phyloP scores from a whole-genome alignment of 2,797 vertebrate species.

The Helostoma temminkii region DNA sequence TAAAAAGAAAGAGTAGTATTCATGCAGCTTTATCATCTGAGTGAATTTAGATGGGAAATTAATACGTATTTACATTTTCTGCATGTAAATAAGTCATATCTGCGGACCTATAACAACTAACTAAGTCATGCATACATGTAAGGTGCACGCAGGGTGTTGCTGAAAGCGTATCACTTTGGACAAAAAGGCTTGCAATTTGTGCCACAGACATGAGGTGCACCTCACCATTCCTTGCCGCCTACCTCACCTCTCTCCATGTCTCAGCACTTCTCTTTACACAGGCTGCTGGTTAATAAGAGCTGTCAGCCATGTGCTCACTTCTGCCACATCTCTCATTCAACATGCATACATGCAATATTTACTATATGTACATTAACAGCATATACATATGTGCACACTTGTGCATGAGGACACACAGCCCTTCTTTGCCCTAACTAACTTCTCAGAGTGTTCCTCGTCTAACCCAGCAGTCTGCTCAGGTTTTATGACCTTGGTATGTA shows the following conservation, averaged over 20 bases:
- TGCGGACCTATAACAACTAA: background rate
- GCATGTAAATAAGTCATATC: background rate
- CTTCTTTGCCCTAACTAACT: slow-evolving; percentile 20
- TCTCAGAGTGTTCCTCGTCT: slow-evolving; percentile 18
- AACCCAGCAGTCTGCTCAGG: slow-evolving; percentile 29
- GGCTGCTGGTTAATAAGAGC: slow-evolving; percentile 51
- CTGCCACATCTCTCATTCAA: slow-evolving; percentile 9
- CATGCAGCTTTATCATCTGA: too few species aligned
- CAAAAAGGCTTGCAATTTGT: slow-evolving; percentile 26
- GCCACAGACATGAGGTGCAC: slow-evolving; percentile 16
- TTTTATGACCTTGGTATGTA: slow-evolving; percentile 46
- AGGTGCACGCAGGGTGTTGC: slow-evolving; percentile 3
- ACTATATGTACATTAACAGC: background rate
- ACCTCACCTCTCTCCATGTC: slow-evolving; percentile 26
- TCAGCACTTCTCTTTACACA: slow-evolving; percentile 43
- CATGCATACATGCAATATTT: slow-evolving; percentile 10
- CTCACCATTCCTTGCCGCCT: slow-evolving; percentile 14
- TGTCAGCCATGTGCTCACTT: slow-evolving; percentile 35
- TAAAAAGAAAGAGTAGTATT: too few species aligned
- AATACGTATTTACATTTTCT: too few species aligned
- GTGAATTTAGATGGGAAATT: too few species aligned
- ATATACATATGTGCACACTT: background rate
- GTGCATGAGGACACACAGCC: background rate
- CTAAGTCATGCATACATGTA: background rate
- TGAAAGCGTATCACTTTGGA: slow-evolving; percentile 4